These are phyloP conservation scores for Blastobasis lacticolella DNA, from an alignment of 2,888 invertebrate genomes.

Conservation along the genomic window DNA sequence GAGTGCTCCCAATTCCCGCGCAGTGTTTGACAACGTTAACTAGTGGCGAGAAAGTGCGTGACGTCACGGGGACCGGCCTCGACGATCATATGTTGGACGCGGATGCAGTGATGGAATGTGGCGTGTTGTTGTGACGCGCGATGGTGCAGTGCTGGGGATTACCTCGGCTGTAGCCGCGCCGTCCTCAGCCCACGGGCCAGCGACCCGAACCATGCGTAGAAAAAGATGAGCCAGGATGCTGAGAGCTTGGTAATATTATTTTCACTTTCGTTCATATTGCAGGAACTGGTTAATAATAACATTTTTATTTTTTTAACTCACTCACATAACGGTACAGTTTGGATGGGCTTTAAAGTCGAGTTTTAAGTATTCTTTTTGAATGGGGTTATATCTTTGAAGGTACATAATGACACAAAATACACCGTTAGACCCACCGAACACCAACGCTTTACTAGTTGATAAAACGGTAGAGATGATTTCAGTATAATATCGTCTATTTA, in stretches of 20 bases:
- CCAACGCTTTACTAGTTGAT: too few relatives aligned
- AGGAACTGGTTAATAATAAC: too few relatives aligned
- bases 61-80: constrained; percentile 65
- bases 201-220: constrained; percentile 76
- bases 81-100: constrained; percentile 71
- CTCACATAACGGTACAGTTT: too few relatives aligned
- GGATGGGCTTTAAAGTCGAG: too few relatives aligned
- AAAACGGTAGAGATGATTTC: constrained; percentile 13
- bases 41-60: constrained; percentile 64
- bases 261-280: constrained; percentile 27
- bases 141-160: constrained; percentile 54
- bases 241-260: constrained; percentile 80
- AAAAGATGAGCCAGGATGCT: constrained; percentile 82
- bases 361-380: too few relatives aligned
- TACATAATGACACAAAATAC: too few relatives aligned
- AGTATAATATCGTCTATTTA: constrained; percentile 42
- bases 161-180: constrained; percentile 47
- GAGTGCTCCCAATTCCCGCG: constrained; percentile 9
- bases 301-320: too few relatives aligned
- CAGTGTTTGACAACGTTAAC: constrained; percentile 40
- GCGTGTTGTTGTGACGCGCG: constrained; percentile 63
- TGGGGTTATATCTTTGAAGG: too few relatives aligned
- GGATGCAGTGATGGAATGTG: constrained; percentile 74
- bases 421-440: too few relatives aligned
- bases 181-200: constrained; percentile 48